These are phyloP conservation scores for Alca torda DNA, from an alignment of 2,797 vertebrate genomes.

Conservation along the genomic window DNA sequence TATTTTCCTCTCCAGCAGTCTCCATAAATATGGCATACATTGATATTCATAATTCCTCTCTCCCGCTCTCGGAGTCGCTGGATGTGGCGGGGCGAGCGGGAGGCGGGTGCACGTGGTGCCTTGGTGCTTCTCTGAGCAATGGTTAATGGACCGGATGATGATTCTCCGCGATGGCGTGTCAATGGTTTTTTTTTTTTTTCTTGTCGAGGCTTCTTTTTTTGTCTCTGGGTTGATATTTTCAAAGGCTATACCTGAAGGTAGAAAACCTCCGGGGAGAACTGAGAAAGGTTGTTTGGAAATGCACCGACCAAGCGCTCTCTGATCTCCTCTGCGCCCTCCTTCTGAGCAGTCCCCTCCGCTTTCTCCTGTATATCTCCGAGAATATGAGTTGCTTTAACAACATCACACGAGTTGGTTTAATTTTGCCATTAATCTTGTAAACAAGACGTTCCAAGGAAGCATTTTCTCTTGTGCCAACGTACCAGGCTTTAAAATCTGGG, in stretches of 20 bases:
- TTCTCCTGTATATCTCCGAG: not conserved
- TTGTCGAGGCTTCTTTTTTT: not conserved
- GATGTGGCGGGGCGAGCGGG: not conserved
- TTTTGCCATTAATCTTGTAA: not conserved
- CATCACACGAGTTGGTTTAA: accelerated
- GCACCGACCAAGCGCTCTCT: not conserved
- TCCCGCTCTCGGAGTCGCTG: accelerated
- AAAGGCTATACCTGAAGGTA: not conserved
- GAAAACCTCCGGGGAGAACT: not conserved
- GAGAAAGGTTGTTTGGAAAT: not conserved
- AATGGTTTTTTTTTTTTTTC: not conserved
- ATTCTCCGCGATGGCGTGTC: not conserved
- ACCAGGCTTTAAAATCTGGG: not conserved
- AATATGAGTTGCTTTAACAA: not conserved
- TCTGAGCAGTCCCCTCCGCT: not conserved
- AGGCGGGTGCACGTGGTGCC: accelerated
- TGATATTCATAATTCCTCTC: not conserved
- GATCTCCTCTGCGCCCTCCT: not conserved
- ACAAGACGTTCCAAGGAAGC: not conserved
- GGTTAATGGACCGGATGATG: not conserved
- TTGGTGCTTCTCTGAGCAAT: not conserved
- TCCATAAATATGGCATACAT: accelerated
- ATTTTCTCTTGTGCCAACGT: not conserved
- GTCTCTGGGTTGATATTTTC: not conserved
- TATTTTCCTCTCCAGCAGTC: not conserved